Base-by-base conservation (phyloP, 2,113 vertebrate genomes). In the Larimichthys polyactis region DNA sequence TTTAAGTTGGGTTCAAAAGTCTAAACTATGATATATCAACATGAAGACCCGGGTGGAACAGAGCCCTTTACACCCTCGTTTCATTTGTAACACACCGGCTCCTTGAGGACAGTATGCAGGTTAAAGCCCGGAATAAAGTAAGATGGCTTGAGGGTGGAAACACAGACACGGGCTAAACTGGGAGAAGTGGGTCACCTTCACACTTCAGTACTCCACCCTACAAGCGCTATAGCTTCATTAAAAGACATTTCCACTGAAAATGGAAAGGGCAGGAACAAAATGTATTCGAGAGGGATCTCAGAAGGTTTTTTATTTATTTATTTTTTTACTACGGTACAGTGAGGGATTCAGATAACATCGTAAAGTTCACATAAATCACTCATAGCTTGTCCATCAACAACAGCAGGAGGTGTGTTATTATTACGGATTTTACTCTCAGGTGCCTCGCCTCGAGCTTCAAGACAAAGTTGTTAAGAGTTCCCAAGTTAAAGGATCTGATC, bases 141-240 rank as follows among this genome's bases (percentile, higher is more conserved):
- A 78, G 67, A 79, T 65, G 78, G 86, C 93, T 84, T 82, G 70
- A 85, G 90, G 92, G 87, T 87, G 65, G 84, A 90, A 78, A 85
- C 70, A 68, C 84, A 92, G 89, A 92, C 90, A 92, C 4, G 32
- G 90, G 87, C 90, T 92, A 91, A 92, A 93, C 87, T 90, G 85
- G 89, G 92, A 93, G 90, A 94, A 94, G 84, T 94, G 92, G 93
- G 93, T 94, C 93, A 94, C 93, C 93, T 94, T 94, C 90, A 92
- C 75, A 90, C 84, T 81, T 76, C 67, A 83, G 22, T 71, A 84
- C 75, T 72, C 78, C 32, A 81, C 64, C 24, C 87, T 65, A 60
- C 78, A 40, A 89, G 66, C 75, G 67, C 55, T 57, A 82, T 19
- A 54, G 73, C 85, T 90, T 91, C 88, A 89, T 91, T 92, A 66